A percentile compares a stretch with the other conserved stretches of the same genome.
Conservation (phyloP, 2,113 vertebrate species). For the Gobiocypris rarus region DNA sequence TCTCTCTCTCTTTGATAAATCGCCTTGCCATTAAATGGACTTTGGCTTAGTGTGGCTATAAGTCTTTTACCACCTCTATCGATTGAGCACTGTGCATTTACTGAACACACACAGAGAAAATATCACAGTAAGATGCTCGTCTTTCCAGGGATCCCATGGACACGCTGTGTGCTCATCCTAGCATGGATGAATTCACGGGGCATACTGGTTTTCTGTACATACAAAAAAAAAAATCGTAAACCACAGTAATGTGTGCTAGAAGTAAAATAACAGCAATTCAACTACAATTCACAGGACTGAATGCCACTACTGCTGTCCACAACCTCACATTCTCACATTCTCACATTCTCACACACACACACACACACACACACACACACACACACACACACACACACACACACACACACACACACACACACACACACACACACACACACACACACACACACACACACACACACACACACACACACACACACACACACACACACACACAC, state of each 20-base stretch:
- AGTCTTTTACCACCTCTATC: slow-evolving; percentile 45
- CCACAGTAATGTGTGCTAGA: not conserved
- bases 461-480: too few species aligned
- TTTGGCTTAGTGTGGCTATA: slow-evolving; percentile 24
- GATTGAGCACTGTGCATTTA: slow-evolving; percentile 42
- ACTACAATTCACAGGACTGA: not conserved
- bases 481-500: too few species aligned
- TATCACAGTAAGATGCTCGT: slow-evolving; percentile 36
- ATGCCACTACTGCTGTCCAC: not conserved
- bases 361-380: not conserved
- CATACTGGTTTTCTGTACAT: not conserved
- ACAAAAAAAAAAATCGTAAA: not conserved
- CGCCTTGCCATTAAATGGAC: slow-evolving; percentile 35
- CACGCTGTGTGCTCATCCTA: not conserved
- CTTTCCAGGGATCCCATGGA: not conserved
- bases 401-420: not conserved
- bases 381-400: not conserved
- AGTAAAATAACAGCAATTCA: not conserved
- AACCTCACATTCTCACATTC: not conserved
- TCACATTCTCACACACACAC: too few species aligned
- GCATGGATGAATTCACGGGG: not conserved
- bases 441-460: not conserved
- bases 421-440: not conserved
- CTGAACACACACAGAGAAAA: slow-evolving; percentile 44
- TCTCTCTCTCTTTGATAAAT: slow-evolving; percentile 43